Evolutionary conservation across 2,797 vertebrate species (phyloP).

Genomic region (Etheostoma perlongum): DNA sequence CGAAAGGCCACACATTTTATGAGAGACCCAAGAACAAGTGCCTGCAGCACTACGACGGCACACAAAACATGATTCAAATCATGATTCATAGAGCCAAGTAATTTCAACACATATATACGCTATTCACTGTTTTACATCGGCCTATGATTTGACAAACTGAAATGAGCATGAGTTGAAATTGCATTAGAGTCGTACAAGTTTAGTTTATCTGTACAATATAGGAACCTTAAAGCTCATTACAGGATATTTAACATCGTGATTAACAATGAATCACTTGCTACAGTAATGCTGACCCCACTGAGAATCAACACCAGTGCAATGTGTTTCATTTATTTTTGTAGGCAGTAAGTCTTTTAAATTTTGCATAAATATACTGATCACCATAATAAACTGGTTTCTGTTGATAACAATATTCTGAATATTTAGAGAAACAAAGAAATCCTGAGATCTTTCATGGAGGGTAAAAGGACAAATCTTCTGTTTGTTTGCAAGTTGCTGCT

Average conservation of each 20-base stretch:
- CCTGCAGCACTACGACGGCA: not conserved
- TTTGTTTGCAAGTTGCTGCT: not conserved
- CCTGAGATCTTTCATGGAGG: not conserved
- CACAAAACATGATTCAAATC: constrained; percentile 31
- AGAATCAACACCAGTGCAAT: not conserved
- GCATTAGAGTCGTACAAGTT: not conserved
- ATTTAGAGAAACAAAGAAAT: not conserved
- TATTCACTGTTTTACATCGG: not conserved
- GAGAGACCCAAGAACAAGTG: constrained; percentile 25
- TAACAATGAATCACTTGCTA: not conserved
- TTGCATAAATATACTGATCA: not conserved
- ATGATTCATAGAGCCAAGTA: constrained; percentile 13
- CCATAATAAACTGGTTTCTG: not conserved
- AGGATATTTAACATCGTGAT: not conserved
- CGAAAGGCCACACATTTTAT: constrained; percentile 50
- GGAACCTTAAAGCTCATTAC: not conserved
- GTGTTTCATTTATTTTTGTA: not conserved
- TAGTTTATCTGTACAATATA: not conserved
- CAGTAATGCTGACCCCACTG: not conserved
- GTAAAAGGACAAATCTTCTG: not conserved
- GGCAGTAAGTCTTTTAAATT: not conserved
- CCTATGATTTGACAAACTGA: not conserved
- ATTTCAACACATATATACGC: not conserved
- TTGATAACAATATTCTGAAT: not conserved
- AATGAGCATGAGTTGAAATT: not conserved